phyloP scores from a whole-genome alignment of 2,888 invertebrate species.

The Leuctra nigra region DNA sequence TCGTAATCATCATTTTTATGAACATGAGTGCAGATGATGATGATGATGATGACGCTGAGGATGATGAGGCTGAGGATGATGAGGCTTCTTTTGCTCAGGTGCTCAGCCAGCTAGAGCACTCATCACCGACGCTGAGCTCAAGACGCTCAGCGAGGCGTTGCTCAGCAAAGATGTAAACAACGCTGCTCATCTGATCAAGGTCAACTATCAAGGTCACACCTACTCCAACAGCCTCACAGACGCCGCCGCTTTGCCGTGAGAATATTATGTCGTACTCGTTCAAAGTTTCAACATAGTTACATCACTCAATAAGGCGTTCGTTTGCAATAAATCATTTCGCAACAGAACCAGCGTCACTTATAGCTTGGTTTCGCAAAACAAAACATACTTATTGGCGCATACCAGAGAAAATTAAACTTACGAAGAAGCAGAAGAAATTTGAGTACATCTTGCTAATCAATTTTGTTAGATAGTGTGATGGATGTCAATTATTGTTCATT shows the following conservation, averaged over 20 bases:
- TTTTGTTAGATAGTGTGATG: too few relatives aligned
- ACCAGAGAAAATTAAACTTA: too few relatives aligned
- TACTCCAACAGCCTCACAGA: constrained; percentile 60
- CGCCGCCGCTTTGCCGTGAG: constrained; percentile 71
- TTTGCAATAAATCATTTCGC: too few relatives aligned
- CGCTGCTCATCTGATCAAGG: constrained; percentile 58
- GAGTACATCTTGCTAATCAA: too few relatives aligned
- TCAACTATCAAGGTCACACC: constrained; percentile 70
- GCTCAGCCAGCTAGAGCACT: constrained; percentile 33
- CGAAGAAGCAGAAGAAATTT: too few relatives aligned
- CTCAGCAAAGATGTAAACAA: constrained; percentile 67
- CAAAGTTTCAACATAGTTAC: background rate
- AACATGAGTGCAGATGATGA: background rate
- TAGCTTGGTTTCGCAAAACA: too few relatives aligned
- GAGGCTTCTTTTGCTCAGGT: constrained; percentile 14
- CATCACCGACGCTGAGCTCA: constrained; percentile 56
- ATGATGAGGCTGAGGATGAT: background rate
- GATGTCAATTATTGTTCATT: too few relatives aligned
- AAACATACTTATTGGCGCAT: too few relatives aligned
- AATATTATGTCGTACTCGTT: constrained; percentile 27
- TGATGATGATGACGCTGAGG: background rate
- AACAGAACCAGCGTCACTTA: too few relatives aligned
- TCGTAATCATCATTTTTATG: too few relatives aligned
- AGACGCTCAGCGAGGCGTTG: constrained; percentile 62
- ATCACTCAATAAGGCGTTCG: background rate